Conservation (phyloP, 2,797 vertebrate genomes). For the Prionace glauca region DNA sequence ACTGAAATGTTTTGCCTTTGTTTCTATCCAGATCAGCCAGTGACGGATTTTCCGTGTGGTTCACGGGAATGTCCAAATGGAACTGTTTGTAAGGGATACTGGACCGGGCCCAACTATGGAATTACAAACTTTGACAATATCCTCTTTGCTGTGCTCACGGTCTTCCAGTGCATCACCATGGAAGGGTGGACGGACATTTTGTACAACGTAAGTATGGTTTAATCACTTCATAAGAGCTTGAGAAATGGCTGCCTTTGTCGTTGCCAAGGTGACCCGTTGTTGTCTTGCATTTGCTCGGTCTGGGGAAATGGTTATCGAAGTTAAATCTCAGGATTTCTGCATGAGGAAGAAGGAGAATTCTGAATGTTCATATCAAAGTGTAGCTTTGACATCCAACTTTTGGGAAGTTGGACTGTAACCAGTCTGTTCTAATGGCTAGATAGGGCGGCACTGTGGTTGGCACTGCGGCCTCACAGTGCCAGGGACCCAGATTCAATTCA, state of each 20-base stretch:
- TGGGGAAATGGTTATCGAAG: not conserved
- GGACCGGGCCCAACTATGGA: constrained; percentile 89
- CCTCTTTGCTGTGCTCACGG: constrained; percentile 88
- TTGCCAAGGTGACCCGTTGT: not conserved
- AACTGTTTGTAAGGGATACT: constrained; percentile 71
- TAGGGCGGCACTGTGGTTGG: too few species aligned
- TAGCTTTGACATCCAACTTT: not conserved
- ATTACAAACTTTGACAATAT: constrained; percentile 99
- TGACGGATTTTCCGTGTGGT: constrained; percentile 78
- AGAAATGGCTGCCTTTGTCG: not conserved
- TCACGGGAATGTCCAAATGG: constrained; percentile 72
- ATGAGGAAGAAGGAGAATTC: not conserved
- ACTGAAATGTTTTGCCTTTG: not conserved
- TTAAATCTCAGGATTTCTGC: not conserved
- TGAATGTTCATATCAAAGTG: not conserved
- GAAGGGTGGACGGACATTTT: constrained; percentile 93
- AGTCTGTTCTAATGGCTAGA: not conserved
- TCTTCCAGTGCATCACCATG: constrained; percentile 98
- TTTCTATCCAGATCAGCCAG: constrained; percentile 59
- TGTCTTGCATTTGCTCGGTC: not conserved
- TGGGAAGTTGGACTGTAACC: not conserved
- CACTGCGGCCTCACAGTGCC: too few species aligned
- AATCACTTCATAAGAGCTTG: not conserved
- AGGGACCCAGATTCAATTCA: too few species aligned
- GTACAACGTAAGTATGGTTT: constrained; percentile 75